Conservation (phyloP, 2,797 vertebrate genomes). For the Sebastes variabilis region DNA sequence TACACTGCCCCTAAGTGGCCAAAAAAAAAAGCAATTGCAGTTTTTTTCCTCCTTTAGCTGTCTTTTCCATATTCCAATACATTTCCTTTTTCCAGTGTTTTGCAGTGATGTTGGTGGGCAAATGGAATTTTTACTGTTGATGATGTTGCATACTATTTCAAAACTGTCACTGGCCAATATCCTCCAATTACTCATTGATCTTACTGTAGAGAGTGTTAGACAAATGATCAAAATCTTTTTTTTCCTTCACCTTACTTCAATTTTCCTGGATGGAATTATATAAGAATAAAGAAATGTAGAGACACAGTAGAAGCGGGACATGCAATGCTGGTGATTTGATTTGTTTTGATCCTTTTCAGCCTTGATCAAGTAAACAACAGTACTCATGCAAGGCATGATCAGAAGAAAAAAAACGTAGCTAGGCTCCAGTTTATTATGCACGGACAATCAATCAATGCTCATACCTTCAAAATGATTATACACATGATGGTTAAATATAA, state of each 20-base stretch:
- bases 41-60: background rate
- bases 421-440: slow-evolving; percentile 5
- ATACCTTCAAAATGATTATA: background rate
- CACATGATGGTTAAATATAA: background rate
- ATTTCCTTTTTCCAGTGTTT: background rate
- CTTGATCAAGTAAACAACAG: slow-evolving; percentile 21
- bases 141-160: background rate
- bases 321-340: slow-evolving; percentile 2
- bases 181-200: background rate
- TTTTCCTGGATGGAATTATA: background rate
- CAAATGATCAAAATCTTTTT: background rate
- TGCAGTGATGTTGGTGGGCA: background rate
- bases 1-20: background rate
- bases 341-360: slow-evolving; percentile 10
- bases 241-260: background rate
- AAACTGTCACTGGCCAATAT: background rate
- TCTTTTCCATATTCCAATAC: background rate
- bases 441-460: slow-evolving; percentile 1
- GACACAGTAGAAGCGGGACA: background rate
- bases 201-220: background rate
- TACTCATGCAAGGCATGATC: background rate
- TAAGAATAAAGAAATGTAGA: background rate
- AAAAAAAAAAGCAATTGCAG: no score
- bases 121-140: background rate
- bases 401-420: background rate